A percentile compares a stretch with the other conserved stretches of the same genome.
These are phyloP conservation scores for Nyctibius grandis DNA, from an alignment of 2,797 vertebrate genomes.

Conservation along the genomic window DNA sequence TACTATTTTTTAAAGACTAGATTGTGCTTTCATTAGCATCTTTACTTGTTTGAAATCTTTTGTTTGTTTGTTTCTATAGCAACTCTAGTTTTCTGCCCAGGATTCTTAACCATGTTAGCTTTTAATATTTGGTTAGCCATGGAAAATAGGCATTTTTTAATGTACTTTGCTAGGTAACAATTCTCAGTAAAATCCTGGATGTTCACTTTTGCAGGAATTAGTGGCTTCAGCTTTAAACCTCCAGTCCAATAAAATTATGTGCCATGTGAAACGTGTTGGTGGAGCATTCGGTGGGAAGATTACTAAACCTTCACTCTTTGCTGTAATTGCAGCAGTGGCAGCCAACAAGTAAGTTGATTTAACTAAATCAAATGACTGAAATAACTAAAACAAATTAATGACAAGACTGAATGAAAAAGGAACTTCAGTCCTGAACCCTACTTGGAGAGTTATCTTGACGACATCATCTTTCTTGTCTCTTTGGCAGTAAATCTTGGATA, in stretches of 20 bases:
- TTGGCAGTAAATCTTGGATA: neutral
- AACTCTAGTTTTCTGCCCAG: neutral
- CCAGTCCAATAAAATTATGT: constrained; percentile 47
- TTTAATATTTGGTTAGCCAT: neutral
- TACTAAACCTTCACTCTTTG: constrained; percentile 52
- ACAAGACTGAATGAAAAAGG: neutral
- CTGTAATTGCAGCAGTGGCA: constrained; percentile 57
- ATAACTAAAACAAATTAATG: neutral
- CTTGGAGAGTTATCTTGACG: neutral
- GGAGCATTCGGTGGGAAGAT: constrained; percentile 67
- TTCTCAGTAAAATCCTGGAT: neutral
- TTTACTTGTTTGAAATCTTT: neutral
- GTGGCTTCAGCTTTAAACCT: constrained; percentile 55
- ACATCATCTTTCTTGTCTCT: neutral
- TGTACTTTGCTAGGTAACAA: neutral
- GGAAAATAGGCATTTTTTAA: neutral
- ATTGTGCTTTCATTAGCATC: neutral
- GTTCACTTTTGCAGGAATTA: constrained; percentile 21
- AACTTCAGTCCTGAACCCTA: neutral
- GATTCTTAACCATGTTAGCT: neutral
- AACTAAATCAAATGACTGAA: neutral
- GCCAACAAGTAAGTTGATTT: constrained; percentile 63
- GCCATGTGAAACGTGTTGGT: constrained; percentile 49
- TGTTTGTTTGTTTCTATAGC: neutral
- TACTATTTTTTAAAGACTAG: neutral